Conservation (phyloP, 2,888 invertebrate species). For the Eupithecia subfuscata region DNA sequence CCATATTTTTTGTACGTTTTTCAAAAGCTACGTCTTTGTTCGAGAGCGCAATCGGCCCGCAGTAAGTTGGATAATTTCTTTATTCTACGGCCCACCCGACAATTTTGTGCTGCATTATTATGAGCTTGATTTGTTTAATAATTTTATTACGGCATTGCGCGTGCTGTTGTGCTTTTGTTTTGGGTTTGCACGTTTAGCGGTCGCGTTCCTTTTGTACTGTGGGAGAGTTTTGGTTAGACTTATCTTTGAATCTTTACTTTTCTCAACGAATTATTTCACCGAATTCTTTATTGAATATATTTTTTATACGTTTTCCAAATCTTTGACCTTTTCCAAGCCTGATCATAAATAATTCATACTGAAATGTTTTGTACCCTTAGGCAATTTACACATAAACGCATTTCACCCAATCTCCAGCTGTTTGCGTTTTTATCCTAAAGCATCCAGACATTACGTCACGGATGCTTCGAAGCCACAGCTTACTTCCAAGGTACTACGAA, state of each 20-base stretch:
- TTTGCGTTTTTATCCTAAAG: constrained; percentile 58
- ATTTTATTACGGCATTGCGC: constrained; percentile 80
- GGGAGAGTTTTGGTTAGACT: constrained; percentile 35
- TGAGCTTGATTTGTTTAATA: constrained; percentile 84
- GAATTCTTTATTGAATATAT: neutral
- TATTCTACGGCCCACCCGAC: constrained; percentile 79
- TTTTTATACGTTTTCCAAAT: neutral
- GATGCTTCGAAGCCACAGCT: constrained; percentile 48
- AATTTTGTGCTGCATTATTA: constrained; percentile 82
- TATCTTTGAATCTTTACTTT: constrained; percentile 5
- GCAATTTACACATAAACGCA: constrained; percentile 49
- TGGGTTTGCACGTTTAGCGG: constrained; percentile 58
- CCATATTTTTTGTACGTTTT: constrained; percentile 65
- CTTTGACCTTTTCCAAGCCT: neutral
- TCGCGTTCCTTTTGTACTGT: constrained; percentile 49
- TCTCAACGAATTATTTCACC: neutral
- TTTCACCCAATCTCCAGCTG: constrained; percentile 55
- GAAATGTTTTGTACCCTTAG: constrained; percentile 32
- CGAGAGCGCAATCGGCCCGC: constrained; percentile 70
- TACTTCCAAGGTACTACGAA: neutral
- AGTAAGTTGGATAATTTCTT: constrained; percentile 83
- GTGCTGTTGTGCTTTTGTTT: constrained; percentile 66
- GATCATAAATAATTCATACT: constrained; percentile 36
- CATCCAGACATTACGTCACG: constrained; percentile 72
- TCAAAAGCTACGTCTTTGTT: constrained; percentile 81